Conservation (phyloP, 2,113 vertebrate species). For the Phocoena sinus region DNA sequence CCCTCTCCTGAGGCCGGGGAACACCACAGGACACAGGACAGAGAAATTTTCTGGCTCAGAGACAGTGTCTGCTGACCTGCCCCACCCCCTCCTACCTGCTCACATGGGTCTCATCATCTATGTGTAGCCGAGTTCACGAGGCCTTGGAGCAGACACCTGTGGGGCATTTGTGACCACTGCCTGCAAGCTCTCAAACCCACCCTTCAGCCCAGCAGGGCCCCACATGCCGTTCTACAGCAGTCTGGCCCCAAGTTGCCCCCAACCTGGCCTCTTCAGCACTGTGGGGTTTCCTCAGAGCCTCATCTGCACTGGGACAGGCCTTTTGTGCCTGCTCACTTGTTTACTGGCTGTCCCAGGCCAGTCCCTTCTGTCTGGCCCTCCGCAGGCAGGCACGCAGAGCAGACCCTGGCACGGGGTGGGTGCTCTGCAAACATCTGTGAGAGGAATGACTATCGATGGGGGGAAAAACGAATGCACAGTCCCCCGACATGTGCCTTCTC, state of each 20-base stretch:
- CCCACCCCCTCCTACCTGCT: neutral
- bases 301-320: neutral
- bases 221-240: no score
- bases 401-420: neutral
- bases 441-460: neutral
- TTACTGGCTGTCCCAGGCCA: neutral
- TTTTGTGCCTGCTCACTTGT: neutral
- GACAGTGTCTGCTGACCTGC: neutral
- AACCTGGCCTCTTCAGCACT: neutral
- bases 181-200: neutral
- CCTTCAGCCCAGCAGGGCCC: neutral
- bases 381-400: neutral
- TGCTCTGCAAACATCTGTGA: neutral
- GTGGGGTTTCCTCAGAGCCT: neutral
- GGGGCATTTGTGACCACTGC: neutral
- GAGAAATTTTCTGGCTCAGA: neutral
- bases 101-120: accelerated
- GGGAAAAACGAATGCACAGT: neutral
- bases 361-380: neutral
- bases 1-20: neutral
- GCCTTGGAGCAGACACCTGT: neutral
- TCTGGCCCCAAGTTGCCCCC: neutral
- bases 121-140: neutral
- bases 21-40: neutral
- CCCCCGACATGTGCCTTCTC: neutral